Conservation (phyloP, 2,888 invertebrate genomes). For the Nasonia oneida region DNA sequence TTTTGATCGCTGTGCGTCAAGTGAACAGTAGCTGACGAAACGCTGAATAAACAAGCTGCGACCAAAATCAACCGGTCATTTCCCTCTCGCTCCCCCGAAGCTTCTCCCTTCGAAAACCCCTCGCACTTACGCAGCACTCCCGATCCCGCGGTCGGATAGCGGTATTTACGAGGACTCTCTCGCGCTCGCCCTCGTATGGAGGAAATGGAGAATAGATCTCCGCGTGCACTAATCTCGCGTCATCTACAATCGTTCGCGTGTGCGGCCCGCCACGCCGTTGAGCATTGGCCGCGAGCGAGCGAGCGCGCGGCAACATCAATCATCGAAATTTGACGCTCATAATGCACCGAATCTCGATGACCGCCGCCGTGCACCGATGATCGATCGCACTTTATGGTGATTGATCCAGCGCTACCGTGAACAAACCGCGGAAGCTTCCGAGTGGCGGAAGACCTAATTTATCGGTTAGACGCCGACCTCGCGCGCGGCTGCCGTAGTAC, state of each 20-base stretch:
- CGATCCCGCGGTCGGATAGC: background rate
- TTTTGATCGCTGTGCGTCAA: background rate
- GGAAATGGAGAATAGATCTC: slow-evolving; percentile 34
- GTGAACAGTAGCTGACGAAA: no score
- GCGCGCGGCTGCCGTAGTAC: background rate
- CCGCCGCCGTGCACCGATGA: slow-evolving; percentile 65
- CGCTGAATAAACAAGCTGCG: no score
- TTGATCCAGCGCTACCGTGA: slow-evolving; percentile 69
- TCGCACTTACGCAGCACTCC: no score
- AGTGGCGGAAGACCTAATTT: background rate
- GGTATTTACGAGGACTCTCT: slow-evolving; percentile 16
- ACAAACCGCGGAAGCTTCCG: slow-evolving; percentile 5
- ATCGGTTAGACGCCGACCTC: background rate
- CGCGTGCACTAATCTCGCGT: slow-evolving; percentile 35
- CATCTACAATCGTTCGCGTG: slow-evolving; percentile 42
- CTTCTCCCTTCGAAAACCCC: no score
- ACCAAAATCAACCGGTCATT: background rate
- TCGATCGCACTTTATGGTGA: slow-evolving; percentile 70
- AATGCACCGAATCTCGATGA: slow-evolving; percentile 71
- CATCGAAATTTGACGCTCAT: slow-evolving; percentile 75
- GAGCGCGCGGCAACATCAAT: slow-evolving; percentile 70
- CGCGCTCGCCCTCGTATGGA: no score
- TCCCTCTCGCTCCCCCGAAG: background rate
- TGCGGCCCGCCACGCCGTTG: background rate
- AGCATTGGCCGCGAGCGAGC: slow-evolving; percentile 9